These are phyloP conservation scores for Rhabdophis nuchalis DNA, from an alignment of 2,797 vertebrate genomes.

Conservation along the genomic window DNA sequence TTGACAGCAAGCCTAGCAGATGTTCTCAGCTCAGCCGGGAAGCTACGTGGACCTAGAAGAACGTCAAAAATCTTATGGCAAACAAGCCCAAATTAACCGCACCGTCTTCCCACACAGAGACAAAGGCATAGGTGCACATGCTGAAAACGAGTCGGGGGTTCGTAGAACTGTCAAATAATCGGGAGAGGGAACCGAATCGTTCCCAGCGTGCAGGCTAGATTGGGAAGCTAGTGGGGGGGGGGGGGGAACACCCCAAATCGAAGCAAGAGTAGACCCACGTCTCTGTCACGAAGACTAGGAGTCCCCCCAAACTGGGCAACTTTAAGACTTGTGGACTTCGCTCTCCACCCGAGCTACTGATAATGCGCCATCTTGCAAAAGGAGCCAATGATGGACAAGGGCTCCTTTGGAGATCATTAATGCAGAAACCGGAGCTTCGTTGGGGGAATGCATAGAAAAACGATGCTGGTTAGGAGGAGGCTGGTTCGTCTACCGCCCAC, in stretches of 20 bases:
- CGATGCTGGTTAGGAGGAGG: background rate
- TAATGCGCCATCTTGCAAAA: too few relatives aligned
- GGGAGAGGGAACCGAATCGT: background rate
- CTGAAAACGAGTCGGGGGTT: constrained; percentile 42
- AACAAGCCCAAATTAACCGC: constrained; percentile 49
- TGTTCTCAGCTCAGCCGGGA: constrained; percentile 31
- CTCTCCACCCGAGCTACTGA: too few relatives aligned
- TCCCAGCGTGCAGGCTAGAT: background rate
- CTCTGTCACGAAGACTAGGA: background rate
- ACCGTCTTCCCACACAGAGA: constrained; percentile 28
- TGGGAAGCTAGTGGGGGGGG: background rate
- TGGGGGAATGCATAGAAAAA: background rate
- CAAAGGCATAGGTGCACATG: constrained; percentile 29
- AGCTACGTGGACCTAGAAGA: constrained; percentile 24
- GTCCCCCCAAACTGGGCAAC: too few relatives aligned
- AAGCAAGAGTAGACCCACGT: background rate
- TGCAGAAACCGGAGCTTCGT: background rate
- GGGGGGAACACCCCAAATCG: background rate
- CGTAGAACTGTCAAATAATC: constrained; percentile 20
- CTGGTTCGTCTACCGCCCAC: background rate
- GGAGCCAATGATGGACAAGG: too few relatives aligned
- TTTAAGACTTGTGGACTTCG: too few relatives aligned
- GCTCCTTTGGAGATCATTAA: background rate
- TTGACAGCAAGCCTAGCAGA: constrained; percentile 45
- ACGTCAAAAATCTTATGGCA: constrained; percentile 45